Evolutionary conservation across 2,888 invertebrate genomes (phyloP).

Genomic region (Biston stratarius): DNA sequence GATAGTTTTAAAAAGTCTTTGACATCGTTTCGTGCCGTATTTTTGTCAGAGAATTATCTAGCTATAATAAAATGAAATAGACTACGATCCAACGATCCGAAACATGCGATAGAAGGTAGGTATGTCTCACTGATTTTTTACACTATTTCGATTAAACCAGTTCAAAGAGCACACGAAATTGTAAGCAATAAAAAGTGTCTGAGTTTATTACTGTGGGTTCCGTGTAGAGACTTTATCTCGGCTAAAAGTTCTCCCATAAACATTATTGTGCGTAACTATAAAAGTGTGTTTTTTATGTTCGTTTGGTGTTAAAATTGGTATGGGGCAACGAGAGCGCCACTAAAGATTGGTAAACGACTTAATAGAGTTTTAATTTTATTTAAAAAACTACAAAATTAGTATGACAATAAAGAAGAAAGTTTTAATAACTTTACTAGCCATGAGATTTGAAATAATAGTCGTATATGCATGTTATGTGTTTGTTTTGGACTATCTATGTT

Average conservation of each 20-base stretch:
- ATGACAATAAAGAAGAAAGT: conserved; percentile 24
- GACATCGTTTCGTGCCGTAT: conserved; percentile 36
- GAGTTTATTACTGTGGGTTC: conserved; percentile 50
- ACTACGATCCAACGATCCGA: conserved; percentile 66
- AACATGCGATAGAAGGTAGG: conserved; percentile 68
- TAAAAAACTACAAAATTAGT: conserved; percentile 14
- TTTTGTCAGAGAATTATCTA: conserved; percentile 44
- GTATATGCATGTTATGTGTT: not conserved
- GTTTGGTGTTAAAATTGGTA: conserved; percentile 31
- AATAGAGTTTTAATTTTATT: conserved; percentile 25
- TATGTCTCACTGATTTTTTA: conserved; percentile 67
- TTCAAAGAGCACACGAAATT: conserved; percentile 80
- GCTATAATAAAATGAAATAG: conserved; percentile 68
- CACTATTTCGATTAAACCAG: conserved; percentile 73
- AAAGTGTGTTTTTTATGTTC: conserved; percentile 31
- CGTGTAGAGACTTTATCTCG: conserved; percentile 42
- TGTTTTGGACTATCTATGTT: not conserved
- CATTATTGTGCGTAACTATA: conserved; percentile 33
- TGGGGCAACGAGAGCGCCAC: conserved; percentile 19
- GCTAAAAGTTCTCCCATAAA: conserved; percentile 41
- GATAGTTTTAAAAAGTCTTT: conserved; percentile 40
- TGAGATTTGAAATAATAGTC: not conserved
- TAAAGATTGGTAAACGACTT: conserved; percentile 29
- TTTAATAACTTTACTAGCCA: conserved; percentile 1
- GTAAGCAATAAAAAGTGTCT: conserved; percentile 62